Evolutionary conservation across 2,113 vertebrate genomes (phyloP).

Genomic region (Chiloscyllium plagiosum): DNA sequence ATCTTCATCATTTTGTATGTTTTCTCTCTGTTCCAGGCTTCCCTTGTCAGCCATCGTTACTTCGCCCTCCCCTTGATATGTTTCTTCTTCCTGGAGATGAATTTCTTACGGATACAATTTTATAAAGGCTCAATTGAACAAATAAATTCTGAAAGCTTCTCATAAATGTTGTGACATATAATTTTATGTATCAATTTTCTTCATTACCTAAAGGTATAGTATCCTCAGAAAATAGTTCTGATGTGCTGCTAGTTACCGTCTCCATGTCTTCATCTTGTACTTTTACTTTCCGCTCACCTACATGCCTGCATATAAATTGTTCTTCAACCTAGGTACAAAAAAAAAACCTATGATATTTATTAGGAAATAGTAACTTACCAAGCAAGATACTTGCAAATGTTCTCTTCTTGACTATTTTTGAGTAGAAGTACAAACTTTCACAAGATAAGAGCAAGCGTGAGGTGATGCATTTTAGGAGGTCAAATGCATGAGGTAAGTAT

Average conservation of each 20-base stretch:
- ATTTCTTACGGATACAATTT: neutral
- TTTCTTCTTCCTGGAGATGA: no score
- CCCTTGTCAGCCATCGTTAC: no score
- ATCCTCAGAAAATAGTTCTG: slow-evolving; percentile 71
- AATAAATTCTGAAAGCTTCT: neutral
- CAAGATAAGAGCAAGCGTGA: neutral
- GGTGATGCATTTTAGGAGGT: no score
- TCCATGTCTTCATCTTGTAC: slow-evolving; percentile 81
- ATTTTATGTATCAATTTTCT: neutral
- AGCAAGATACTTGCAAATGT: neutral
- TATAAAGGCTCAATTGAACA: neutral
- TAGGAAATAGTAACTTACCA: neutral
- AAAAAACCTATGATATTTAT: neutral
- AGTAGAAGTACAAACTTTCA: neutral
- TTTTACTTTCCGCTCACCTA: slow-evolving; percentile 82
- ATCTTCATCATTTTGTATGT: no score
- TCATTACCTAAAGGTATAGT: slow-evolving; percentile 73
- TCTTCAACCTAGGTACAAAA: slow-evolving; percentile 74
- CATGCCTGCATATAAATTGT: slow-evolving; percentile 76
- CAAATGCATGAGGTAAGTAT: no score
- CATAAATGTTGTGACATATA: neutral
- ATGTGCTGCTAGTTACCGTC: slow-evolving; percentile 59
- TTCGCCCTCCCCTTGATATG: no score
- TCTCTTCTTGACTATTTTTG: neutral
- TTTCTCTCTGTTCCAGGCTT: no score